Conservation (phyloP, 2,113 vertebrate species). For the Thymallus thymallus region DNA sequence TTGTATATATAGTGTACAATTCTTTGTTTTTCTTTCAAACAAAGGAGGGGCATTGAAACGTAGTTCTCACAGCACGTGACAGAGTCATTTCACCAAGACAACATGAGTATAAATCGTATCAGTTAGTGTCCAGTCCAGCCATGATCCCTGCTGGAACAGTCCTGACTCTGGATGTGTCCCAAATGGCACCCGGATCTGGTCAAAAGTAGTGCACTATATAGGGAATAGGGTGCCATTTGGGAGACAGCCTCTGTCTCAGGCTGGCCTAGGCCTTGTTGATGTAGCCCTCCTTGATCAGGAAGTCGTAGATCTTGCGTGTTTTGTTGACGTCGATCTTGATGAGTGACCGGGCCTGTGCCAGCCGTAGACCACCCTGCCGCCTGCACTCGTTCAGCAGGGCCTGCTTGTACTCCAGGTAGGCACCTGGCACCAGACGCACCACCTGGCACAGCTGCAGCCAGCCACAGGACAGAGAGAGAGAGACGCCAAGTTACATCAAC, state of each 20-base stretch:
- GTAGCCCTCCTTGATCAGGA: conserved; percentile 94
- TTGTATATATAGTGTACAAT: too few species aligned
- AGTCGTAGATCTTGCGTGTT: conserved; percentile 98
- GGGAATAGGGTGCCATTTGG: too few species aligned
- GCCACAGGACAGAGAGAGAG: conserved; percentile 32
- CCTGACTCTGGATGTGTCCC: too few species aligned
- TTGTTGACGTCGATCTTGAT: conserved; percentile 99
- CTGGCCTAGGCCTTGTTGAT: conserved; percentile 87
- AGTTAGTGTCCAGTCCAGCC: conserved; percentile 12
- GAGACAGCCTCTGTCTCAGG: too few species aligned
- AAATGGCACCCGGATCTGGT: too few species aligned
- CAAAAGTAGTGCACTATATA: too few species aligned
- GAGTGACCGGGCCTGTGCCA: conserved; percentile 92
- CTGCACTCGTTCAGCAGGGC: conserved; percentile 92
- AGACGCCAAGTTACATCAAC: not conserved
- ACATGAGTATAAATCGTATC: conserved; percentile 5
- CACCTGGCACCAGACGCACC: conserved; percentile 95
- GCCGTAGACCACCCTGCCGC: conserved; percentile 91
- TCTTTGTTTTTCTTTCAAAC: not conserved
- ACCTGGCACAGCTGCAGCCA: conserved; percentile 89
- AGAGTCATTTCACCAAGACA: conserved; percentile 18
- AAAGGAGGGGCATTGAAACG: conserved; percentile 29
- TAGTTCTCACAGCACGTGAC: conserved; percentile 22
- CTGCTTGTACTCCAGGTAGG: conserved; percentile 97
- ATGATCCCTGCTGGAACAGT: not conserved